These are phyloP conservation scores for Threskiornis aethiopicus DNA, from an alignment of 2,797 vertebrate genomes.

Conservation along the genomic window DNA sequence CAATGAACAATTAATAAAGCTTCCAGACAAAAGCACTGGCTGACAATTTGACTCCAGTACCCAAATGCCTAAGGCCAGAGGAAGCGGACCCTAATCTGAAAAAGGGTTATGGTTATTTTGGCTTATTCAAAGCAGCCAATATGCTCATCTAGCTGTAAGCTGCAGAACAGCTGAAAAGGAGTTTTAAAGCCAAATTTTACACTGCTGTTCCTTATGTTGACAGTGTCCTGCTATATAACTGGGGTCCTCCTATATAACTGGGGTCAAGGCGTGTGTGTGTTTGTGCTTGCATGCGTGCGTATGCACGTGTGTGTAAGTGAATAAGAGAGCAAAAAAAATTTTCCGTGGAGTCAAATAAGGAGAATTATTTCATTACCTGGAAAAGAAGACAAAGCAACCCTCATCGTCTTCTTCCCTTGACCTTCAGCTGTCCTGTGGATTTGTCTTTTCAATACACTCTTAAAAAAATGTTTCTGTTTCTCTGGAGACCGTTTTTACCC, in stretches of 20 bases:
- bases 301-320: fast-evolving
- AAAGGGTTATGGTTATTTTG: not conserved
- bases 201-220: not conserved
- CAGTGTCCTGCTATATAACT: not conserved
- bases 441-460: not conserved
- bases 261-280: not conserved
- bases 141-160: not conserved
- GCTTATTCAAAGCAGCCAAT: not conserved
- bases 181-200: not conserved
- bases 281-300: not conserved
- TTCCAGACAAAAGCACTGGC: not conserved
- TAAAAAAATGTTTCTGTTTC: not conserved
- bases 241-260: not conserved
- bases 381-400: not conserved
- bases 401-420: not conserved
- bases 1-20: not conserved
- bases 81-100: not conserved
- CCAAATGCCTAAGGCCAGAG: not conserved
- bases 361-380: not conserved
- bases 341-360: not conserved
- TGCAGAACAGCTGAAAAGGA: not conserved
- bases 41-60: not conserved
- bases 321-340: not conserved
- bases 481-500: slow-evolving; percentile 17
- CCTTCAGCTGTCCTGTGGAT: not conserved